Conservation (phyloP, 2,113 vertebrate genomes). For the Morphnarchus princeps region DNA sequence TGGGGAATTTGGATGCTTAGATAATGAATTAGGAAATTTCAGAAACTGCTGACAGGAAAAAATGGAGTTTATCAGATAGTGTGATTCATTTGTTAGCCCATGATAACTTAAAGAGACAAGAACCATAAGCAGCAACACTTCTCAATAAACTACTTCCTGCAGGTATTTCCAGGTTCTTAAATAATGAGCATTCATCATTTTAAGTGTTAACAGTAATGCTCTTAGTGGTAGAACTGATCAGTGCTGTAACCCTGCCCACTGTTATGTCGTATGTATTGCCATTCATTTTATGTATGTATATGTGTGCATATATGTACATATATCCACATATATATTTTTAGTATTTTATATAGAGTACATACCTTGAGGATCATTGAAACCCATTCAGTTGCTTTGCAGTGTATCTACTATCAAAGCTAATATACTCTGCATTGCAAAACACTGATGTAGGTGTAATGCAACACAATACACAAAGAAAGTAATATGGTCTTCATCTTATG, state of each 20-base stretch:
- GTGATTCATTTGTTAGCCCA: not conserved
- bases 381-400: slow-evolving; percentile 40
- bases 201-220: slow-evolving; percentile 12
- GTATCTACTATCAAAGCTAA: not conserved
- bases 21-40: not conserved
- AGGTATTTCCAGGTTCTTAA: slow-evolving; percentile 5
- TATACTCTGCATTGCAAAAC: not conserved
- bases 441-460: not conserved
- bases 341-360: slow-evolving; percentile 75
- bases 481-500: slow-evolving; percentile 70
- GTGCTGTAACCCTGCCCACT: slow-evolving; percentile 46
- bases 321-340: slow-evolving; percentile 71
- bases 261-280: slow-evolving; percentile 67
- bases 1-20: not conserved
- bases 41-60: not conserved
- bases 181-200: slow-evolving; percentile 3
- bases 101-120: not conserved
- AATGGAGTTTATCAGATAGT: not conserved
- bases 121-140: not conserved
- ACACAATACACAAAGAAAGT: not conserved
- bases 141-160: not conserved
- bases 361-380: slow-evolving; percentile 72
- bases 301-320: slow-evolving; percentile 70
- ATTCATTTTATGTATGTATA: slow-evolving; percentile 73
- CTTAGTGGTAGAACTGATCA: slow-evolving; percentile 13